phyloP scores from a whole-genome alignment of 2,113 vertebrate species.

The Neogobius melanostomus region DNA sequence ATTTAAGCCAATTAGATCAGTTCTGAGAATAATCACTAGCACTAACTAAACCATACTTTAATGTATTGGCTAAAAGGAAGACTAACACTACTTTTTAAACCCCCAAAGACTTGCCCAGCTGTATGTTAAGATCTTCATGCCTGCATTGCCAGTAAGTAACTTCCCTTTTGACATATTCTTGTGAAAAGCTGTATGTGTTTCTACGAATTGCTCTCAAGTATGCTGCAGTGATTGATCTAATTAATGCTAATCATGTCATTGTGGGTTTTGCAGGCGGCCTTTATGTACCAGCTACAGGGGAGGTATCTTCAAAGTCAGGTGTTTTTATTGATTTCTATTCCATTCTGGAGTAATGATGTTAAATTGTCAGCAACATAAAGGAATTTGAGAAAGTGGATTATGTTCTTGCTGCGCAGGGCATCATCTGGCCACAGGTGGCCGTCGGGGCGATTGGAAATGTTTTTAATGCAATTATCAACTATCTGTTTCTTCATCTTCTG shows the following conservation, averaged over 20 bases:
- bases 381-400: constrained; percentile 1
- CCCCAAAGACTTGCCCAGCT: constrained; percentile 84
- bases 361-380: not conserved
- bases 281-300: constrained; percentile 87
- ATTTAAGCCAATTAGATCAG: too few species aligned
- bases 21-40: too few species aligned
- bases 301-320: constrained; percentile 91
- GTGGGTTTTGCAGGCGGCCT: constrained; percentile 77
- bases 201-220: constrained; percentile 5
- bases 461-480: constrained; percentile 85
- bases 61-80: too few species aligned
- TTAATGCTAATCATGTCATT: constrained; percentile 33
- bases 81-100: constrained; percentile 1
- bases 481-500: constrained; percentile 80
- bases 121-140: constrained; percentile 90
- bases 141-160: constrained; percentile 88
- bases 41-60: too few species aligned
- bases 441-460: constrained; percentile 80
- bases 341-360: constrained; percentile 13
- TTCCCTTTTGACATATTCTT: constrained; percentile 3
- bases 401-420: constrained; percentile 76
- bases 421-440: constrained; percentile 87
- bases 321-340: constrained; percentile 30
- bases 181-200: constrained; percentile 9
- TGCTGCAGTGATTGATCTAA: constrained; percentile 30